These are phyloP conservation scores for Amazona guildingii DNA, from an alignment of 2,113 vertebrate species.

Conservation along the genomic window DNA sequence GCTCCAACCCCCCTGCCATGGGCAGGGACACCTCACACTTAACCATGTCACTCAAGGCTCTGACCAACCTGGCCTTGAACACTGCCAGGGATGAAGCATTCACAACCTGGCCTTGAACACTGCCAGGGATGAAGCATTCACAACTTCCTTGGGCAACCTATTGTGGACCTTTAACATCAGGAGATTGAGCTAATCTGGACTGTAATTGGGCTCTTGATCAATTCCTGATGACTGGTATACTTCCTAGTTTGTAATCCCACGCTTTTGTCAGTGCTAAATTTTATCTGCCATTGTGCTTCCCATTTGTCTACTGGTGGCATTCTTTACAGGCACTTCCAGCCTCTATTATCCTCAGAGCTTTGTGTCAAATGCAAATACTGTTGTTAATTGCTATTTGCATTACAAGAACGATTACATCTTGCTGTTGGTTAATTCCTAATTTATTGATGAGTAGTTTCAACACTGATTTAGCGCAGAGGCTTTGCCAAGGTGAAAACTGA, in stretches of 20 bases:
- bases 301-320: slow-evolving; percentile 6
- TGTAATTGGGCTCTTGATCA: background rate
- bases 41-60: no score
- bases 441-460: slow-evolving; percentile 51
- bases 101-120: no score
- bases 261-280: background rate
- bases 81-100: no score
- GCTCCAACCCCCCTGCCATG: no score
- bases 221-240: fast-evolving
- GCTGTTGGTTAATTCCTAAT: slow-evolving; percentile 35
- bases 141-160: no score
- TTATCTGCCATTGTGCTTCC: background rate
- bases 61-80: no score
- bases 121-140: no score
- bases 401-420: background rate
- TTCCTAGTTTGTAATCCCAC: background rate
- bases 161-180: background rate
- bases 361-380: slow-evolving; percentile 48
- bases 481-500: slow-evolving; percentile 35
- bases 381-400: slow-evolving; percentile 53
- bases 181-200: fast-evolving
- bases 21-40: no score
- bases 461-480: background rate
- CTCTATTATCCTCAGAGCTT: slow-evolving; percentile 30
- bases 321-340: slow-evolving; percentile 1